A percentile compares a stretch with the other conserved stretches of the same genome.
These are phyloP conservation scores for Sesia bembeciformis DNA, from an alignment of 2,888 invertebrate genomes.

Conservation along the genomic window DNA sequence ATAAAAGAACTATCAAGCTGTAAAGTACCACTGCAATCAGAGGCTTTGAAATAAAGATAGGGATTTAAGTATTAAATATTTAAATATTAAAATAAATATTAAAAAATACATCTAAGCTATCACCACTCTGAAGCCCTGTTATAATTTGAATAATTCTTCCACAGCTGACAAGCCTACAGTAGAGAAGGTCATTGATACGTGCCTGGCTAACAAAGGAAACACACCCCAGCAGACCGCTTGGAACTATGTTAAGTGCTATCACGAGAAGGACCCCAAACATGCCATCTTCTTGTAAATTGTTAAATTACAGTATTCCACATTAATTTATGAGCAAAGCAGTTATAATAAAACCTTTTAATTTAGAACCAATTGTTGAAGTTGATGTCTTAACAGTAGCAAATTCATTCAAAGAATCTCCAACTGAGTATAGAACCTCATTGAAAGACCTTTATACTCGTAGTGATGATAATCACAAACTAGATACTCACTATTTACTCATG, in stretches of 20 bases:
- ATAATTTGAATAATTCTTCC: conserved; percentile 4
- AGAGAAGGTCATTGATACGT: conserved; percentile 61
- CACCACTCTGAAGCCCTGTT: background rate
- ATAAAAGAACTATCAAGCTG: too few species aligned
- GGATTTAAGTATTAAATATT: too few species aligned
- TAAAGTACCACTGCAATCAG: too few species aligned
- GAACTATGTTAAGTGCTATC: conserved; percentile 71
- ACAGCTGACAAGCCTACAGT: conserved; percentile 58
- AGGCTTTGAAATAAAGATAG: too few species aligned
- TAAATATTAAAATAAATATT: too few species aligned
- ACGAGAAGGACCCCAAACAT: conserved; percentile 69
- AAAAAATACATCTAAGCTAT: too few species aligned
- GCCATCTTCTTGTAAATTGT: conserved; percentile 51
- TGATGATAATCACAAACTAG: background rate
- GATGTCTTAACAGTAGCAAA: background rate
- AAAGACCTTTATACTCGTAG: background rate
- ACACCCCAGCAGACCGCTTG: conserved; percentile 65
- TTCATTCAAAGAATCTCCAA: background rate
- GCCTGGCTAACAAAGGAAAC: conserved; percentile 62
- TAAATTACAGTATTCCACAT: background rate
- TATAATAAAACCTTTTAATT: background rate
- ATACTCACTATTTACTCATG: background rate
- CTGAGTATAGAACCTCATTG: background rate
- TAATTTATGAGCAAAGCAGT: background rate
- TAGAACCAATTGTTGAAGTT: background rate